phyloP scores from a whole-genome alignment of 1,140 invertebrate species.

The Danaus melanippus region DNA sequence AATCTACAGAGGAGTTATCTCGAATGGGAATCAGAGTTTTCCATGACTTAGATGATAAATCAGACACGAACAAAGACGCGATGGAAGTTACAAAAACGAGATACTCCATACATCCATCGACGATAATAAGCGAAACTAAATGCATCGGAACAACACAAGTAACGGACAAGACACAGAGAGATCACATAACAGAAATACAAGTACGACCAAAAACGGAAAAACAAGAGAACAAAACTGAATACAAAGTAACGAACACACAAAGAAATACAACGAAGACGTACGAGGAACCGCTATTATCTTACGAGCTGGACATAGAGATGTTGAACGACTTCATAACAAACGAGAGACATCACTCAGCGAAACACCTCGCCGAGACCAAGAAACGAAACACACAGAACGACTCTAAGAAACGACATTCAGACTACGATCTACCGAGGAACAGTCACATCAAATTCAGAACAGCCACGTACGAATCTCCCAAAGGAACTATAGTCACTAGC shows the following conservation, averaged over 20 bases:
- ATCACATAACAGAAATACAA: constrained; percentile 68
- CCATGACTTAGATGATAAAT: constrained; percentile 56
- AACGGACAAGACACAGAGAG: constrained; percentile 38
- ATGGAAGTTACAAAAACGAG: constrained; percentile 59
- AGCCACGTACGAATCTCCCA: constrained; percentile 73
- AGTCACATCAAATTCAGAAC: constrained; percentile 75
- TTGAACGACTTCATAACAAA: constrained; percentile 66
- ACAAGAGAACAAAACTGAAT: constrained; percentile 44
- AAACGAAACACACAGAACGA: constrained; percentile 57
- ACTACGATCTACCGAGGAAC: constrained; percentile 68
- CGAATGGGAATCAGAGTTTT: constrained; percentile 55
- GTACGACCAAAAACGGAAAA: constrained; percentile 43
- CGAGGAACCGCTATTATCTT: constrained; percentile 51
- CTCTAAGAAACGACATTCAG: constrained; percentile 68
- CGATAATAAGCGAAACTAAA: constrained; percentile 31
- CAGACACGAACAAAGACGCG: constrained; percentile 39
- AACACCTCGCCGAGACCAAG: constrained; percentile 48
- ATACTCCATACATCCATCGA: constrained; percentile 47
- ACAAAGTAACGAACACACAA: constrained; percentile 55
- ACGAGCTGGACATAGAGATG: constrained; percentile 61
- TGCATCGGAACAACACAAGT: constrained; percentile 34
- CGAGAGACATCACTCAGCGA: constrained; percentile 60
- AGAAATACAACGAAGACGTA: constrained; percentile 35
- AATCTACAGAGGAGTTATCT: constrained; percentile 54
- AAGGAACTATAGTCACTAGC: constrained; percentile 60